Base-by-base conservation (phyloP, 1,140 invertebrate genomes). In the Aethina tumida region DNA sequence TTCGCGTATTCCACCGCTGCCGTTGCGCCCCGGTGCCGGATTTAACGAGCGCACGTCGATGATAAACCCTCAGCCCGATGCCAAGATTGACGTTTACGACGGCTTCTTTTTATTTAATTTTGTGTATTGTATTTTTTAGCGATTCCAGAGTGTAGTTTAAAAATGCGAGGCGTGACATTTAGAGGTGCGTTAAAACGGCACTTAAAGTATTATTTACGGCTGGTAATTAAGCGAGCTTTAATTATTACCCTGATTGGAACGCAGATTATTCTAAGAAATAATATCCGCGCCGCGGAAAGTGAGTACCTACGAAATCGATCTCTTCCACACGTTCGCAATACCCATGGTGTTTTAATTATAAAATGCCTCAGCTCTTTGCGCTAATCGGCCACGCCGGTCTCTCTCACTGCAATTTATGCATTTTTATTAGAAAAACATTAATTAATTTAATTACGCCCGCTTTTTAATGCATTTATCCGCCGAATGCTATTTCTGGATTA, bases 121-220 rank as follows among this genome's bases (percentile, higher is more conserved):
- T 42, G 40, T 47, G 35, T 40, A 40, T 49, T 42, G 36, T 51
- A 35, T 46, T 41, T 45, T 45, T 43, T 41, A 44, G 10, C 43
- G 41, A 44, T 39, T 45, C 35, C 36, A 40, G 39, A 41, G 26
- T 40, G 39, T 33, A 30, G 31, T 42, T 49, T 46, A 52, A 52
- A n/a, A 52, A 43, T 52, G 44, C 44, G 37, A 47, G 45, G 47
- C 54, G 52, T 56, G 54, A 56, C 54, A 52, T 54, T 56, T 56
- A 56, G 40, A 46, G 50, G 43, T 46, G 50, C 52, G 52, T 54
- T 56, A 56, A 56, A 56, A 53, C 49, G 42, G 54, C 49, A 52
- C 47, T 56, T 56, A 56, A 56, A 56, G 49, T 44, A 49, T 56
- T 53, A 56, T 56, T 56, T 56, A 56, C 45, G 49, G 47, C 34